Evolutionary conservation across 2,888 invertebrate genomes (phyloP), one percentile per base, ranked within the genome.

Genomic region (Anthrax anthrax): DNA sequence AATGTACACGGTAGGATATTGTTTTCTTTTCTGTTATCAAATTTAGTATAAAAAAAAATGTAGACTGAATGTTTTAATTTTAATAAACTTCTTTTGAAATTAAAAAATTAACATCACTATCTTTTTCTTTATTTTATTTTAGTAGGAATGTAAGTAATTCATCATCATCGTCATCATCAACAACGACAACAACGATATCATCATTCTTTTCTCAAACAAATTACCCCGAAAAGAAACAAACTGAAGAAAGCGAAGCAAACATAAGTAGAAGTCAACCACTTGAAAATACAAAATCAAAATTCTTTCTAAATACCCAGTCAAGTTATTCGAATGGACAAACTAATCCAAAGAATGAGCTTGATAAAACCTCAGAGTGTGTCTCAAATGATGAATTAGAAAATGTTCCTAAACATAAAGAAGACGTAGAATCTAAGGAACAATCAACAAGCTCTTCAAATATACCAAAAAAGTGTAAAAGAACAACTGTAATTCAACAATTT

Each of bases 1-100:
- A 29, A 42, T 13, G 18, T 37, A 19, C 18, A 47, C 62, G 63
- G 63, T 64, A 65, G 47, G 55, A 38, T 43, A 19, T 17, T 41
- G 16, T 10, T 39, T 6, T 14, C 12, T 17, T 37, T 17, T 16
- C 12, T 10, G 37, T 17, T 37, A 37, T 17, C 9, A 17, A 16
- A 8, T 17, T 10, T 17, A 37, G 5, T 37, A 37, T 17, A 37
- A 17, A 37, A 17, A 37, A 18, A 16, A 16, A n/a, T 36, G 10
- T 6, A 23, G 4, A 23, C 4, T 23, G 8, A 23, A 23, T 23
- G 8, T 23, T 23, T 23, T 6, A 6, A 23, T 23, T 23, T 6
- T 6, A 6, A 23, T 23, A 23, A 23, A 27, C n/a, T n/a, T n/a
- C n/a, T n/a, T n/a, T n/a, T n/a, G n/a, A 18, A 19, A 2, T 3